Percentiles rank a stretch among this genome's conserved stretches.
Conservation (phyloP, 2,888 invertebrate species). For the Raillietiella orientalis region DNA sequence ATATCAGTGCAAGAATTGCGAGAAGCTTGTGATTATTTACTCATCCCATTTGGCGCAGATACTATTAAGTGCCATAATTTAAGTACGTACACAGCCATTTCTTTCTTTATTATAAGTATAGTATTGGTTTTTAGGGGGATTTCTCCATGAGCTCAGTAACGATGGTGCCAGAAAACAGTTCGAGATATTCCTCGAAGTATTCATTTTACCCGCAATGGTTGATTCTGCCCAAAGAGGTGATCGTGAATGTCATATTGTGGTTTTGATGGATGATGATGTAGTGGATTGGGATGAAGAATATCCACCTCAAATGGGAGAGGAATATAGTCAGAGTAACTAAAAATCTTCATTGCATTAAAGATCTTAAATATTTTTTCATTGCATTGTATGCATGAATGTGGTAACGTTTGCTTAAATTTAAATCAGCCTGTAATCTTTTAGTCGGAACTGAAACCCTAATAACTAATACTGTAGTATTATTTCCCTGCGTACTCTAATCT, state of each 20-base stretch:
- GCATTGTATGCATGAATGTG: no score
- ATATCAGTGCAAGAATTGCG: slow-evolving; percentile 83
- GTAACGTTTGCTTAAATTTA: no score
- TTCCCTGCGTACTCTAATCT: no score
- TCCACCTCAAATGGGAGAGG: slow-evolving; percentile 98
- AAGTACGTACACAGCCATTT: slow-evolving; percentile 24
- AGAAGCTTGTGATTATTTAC: slow-evolving; percentile 92
- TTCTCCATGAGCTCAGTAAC: slow-evolving; percentile 90
- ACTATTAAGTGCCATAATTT: slow-evolving; percentile 88
- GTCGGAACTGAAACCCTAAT: no score
- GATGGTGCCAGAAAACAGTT: slow-evolving; percentile 97
- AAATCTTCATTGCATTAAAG: slow-evolving; percentile 1
- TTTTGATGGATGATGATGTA: slow-evolving; percentile 73
- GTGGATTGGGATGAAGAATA: slow-evolving; percentile 97
- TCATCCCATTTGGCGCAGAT: slow-evolving; percentile 86
- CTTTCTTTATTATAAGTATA: background rate
- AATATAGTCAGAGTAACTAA: slow-evolving; percentile 63
- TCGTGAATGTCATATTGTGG: slow-evolving; percentile 87
- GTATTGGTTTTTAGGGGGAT: slow-evolving; percentile 25
- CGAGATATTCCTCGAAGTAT: slow-evolving; percentile 71
- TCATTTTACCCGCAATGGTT: slow-evolving; percentile 88
- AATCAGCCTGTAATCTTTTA: no score
- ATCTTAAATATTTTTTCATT: slow-evolving; percentile 1
- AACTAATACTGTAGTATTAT: no score
- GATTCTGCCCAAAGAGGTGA: slow-evolving; percentile 74